phyloP scores from a whole-genome alignment of 2,797 vertebrate genomes.

The Hipposideros larvatus region DNA sequence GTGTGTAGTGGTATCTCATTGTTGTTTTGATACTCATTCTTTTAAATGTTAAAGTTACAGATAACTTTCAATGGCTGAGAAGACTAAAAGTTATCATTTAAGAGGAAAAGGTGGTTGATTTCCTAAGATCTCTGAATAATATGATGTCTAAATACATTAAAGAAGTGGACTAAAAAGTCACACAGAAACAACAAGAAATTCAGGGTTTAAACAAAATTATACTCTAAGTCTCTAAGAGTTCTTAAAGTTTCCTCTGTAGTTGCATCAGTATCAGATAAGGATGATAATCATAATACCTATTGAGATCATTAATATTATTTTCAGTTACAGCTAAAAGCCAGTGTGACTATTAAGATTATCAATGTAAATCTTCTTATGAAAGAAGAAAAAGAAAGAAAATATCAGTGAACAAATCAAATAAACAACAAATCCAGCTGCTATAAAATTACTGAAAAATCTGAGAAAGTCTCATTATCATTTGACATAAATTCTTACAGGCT shows the following conservation, averaged over 20 bases:
- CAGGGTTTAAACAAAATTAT: neutral
- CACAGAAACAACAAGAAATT: neutral
- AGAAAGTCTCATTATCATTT: neutral
- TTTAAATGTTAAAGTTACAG: neutral
- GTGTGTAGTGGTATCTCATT: neutral
- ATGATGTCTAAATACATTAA: neutral
- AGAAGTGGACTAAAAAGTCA: neutral
- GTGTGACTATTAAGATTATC: neutral
- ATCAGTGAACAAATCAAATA: slow-evolving; percentile 11
- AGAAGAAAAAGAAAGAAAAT: slow-evolving; percentile 47
- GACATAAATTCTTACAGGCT: neutral
- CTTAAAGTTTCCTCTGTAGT: neutral
- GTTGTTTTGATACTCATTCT: neutral
- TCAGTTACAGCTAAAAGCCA: slow-evolving; percentile 46
- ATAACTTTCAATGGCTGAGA: neutral
- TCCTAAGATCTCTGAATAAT: neutral
- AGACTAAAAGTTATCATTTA: neutral
- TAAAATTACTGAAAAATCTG: slow-evolving; percentile 39
- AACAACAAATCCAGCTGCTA: neutral
- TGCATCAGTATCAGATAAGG: neutral
- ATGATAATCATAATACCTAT: neutral
- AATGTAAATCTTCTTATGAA: neutral
- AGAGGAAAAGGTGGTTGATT: neutral
- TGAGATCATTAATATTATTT: slow-evolving; percentile 16
- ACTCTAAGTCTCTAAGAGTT: neutral